Evolutionary conservation across 1,140 invertebrate genomes (phyloP), one percentile per base, ranked within the genome.

Genomic region (Matsumurasca onukii): DNA sequence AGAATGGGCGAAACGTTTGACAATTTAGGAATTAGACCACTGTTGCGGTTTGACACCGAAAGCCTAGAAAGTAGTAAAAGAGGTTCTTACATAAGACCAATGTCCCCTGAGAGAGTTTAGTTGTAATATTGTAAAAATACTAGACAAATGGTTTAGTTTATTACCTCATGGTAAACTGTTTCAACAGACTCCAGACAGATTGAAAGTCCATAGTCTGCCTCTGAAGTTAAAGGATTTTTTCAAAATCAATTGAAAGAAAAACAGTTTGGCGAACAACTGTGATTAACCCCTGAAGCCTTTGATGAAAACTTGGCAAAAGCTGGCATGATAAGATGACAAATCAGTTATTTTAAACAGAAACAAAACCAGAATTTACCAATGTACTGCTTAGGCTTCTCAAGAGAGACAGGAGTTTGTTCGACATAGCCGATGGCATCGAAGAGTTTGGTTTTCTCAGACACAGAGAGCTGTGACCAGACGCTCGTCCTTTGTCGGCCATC

Each of bases 111-210:
- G n/a, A n/a, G n/a, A n/a, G n/a, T n/a, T n/a, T n/a, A n/a, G n/a
- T n/a, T n/a, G n/a, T n/a, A n/a, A n/a, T n/a, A n/a, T n/a, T n/a
- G n/a, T n/a, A n/a, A n/a, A n/a, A n/a, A n/a, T n/a, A n/a, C n/a
- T n/a, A n/a, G n/a, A n/a, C n/a, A n/a, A n/a, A n/a, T n/a, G n/a
- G n/a, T n/a, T n/a, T n/a, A n/a, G n/a, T n/a, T n/a, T n/a, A 74
- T 80, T 81, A 93, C 91, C 83, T 91, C 87, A 78, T 93, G 85
- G 81, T 93, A 94, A 49, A 89, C 84, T 20, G 92, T 79, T 83
- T 94, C 92, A 3, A 92, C 80, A 22, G 90, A 86, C 77, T 92
- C 89, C 70, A 92, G 77, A 51, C 85, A 84, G 52, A 89, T 80
- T 31, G 84, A 84, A 0, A 93, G 74, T 30, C 87, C 87, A 74